Conservation (phyloP, 1,140 invertebrate species). For the Armadillidium nasatum region DNA sequence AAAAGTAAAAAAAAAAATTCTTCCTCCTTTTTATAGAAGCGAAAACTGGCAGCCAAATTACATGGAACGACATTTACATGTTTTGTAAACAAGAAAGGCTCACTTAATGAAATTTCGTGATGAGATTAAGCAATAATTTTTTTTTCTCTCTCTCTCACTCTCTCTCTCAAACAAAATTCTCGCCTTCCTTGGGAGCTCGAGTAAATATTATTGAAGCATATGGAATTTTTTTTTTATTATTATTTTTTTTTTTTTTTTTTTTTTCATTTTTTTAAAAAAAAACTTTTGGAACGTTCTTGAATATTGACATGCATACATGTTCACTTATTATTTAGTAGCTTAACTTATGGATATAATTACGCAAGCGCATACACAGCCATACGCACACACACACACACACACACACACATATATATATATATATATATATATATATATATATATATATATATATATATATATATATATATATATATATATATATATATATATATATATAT, state of each 20-base stretch:
- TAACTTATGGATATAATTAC: too few relatives aligned
- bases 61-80: not conserved
- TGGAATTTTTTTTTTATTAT: too few relatives aligned
- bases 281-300: not conserved
- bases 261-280: not conserved
- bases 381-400: not conserved
- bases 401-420: not conserved
- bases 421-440: too few relatives aligned
- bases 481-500: too few relatives aligned
- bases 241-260: not conserved
- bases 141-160: not conserved
- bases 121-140: not conserved
- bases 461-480: too few relatives aligned
- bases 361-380: not conserved
- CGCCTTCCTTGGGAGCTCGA: too few relatives aligned
- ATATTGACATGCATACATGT: too few relatives aligned
- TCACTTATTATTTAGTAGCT: too few relatives aligned
- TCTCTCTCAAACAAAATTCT: too few relatives aligned
- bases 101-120: constrained; percentile 5
- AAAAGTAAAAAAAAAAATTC: not conserved
- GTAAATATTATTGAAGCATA: too few relatives aligned
- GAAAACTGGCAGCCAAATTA: constrained; percentile 9
- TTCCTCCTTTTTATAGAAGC: not conserved
- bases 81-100: constrained; percentile 7
- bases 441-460: too few relatives aligned